Evolutionary conservation across 1,140 invertebrate genomes (phyloP).

Genomic region (Procambarus clarkii): DNA sequence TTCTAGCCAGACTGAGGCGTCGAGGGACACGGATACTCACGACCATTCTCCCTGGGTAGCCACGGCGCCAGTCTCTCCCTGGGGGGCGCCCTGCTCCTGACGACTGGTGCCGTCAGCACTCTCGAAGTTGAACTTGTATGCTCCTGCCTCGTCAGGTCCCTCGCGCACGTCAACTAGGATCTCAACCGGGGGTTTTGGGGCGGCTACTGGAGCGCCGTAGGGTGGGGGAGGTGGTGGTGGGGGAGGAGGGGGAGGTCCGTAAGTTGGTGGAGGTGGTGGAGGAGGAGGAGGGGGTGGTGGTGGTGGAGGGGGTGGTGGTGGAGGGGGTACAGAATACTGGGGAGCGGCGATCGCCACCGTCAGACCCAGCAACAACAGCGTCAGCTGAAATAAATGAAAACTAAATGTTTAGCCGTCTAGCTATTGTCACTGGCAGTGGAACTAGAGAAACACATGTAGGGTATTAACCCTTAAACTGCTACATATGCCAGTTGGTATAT

Average conservation of each 20-base stretch:
- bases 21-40: not conserved
- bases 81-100: not conserved
- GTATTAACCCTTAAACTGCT: no score
- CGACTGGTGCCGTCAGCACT: not conserved
- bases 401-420: no score
- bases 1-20: not conserved
- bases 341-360: not conserved
- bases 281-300: no score
- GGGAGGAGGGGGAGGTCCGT: no score
- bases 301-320: no score
- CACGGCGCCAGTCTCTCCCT: not conserved
- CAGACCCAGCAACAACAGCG: not conserved
- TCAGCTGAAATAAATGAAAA: not conserved
- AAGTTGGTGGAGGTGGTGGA: no score
- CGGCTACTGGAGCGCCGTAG: not conserved
- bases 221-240: not conserved
- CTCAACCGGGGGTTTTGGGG: no score
- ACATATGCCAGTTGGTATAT: no score
- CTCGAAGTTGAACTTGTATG: conserved; percentile 8
- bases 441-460: no score
- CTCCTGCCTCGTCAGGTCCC: not conserved
- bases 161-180: not conserved
- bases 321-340: no score
- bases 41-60: not conserved
- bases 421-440: no score